Base-by-base conservation (phyloP, 2,888 invertebrate genomes). In the Syritta pipiens region DNA sequence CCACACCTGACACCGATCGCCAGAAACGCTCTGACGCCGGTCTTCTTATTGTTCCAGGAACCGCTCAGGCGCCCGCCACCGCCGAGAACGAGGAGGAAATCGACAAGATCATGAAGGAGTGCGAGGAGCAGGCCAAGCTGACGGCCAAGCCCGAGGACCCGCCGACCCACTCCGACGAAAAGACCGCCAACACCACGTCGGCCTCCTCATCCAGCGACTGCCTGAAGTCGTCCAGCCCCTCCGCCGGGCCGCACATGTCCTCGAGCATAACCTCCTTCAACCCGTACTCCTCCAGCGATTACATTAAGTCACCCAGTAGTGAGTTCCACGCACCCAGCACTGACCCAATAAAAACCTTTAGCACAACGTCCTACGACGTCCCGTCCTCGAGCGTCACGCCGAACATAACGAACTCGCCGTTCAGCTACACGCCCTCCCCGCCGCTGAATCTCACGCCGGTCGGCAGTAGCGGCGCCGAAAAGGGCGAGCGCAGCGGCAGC, bases 231-330 rank as follows among this genome's bases (percentile, higher is more conserved):
- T 87, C 89, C 9, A 89, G 88, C 69, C 86, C 87, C 1, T 86
- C 85, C 17, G 85, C 83, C 65, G 85, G 86, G 35, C 86, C 87
- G 9, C 85, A 86, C 10, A 83, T 86, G 71, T 89, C 88, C 32
- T 89, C 89, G 62, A 89, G 89, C 83, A 86, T 89, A 62, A 88
- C 89, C 81, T 89, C 89, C 30, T 88, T 89, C 60, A 86, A 88
- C 85, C 87, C 87, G 48, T 87, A 88, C 79, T 89, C 89, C 35
- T 88, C 88, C 67, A 89, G 89, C 83, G 88, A 89, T 83, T 88
- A 87, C 72, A 84, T 89, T 22, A 89, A 88, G 81, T 88, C 89
- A 83, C 86, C 88, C 63, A 88, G 88, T 84, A 89, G 89, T 84
- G 88, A 88, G 51, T 86, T 84, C 79, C 87, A 86, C 82, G 86